A percentile compares a stretch with the other conserved stretches of the same genome.
phyloP scores from a whole-genome alignment of 2,888 invertebrate species.

The Meteorus cinctellus region DNA sequence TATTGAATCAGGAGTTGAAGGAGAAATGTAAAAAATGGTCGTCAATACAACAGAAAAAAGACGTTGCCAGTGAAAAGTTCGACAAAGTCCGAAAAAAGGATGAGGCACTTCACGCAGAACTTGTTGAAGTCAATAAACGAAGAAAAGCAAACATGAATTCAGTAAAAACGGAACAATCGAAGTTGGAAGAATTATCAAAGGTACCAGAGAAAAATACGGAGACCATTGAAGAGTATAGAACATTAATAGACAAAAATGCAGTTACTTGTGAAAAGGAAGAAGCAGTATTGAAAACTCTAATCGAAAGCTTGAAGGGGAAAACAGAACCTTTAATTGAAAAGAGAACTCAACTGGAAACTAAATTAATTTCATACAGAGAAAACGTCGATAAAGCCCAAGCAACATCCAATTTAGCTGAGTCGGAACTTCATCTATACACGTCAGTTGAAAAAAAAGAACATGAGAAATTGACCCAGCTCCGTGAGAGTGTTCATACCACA shows the following conservation, averaged over 20 bases:
- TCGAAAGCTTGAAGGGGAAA: constrained; percentile 75
- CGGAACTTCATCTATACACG: constrained; percentile 85
- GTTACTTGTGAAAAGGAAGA: constrained; percentile 76
- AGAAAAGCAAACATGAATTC: constrained; percentile 83
- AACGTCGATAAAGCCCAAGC: constrained; percentile 83
- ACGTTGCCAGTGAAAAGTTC: constrained; percentile 74
- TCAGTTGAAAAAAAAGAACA: constrained; percentile 78
- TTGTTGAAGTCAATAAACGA: constrained; percentile 81
- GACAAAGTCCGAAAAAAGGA: constrained; percentile 74
- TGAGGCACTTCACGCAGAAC: constrained; percentile 78
- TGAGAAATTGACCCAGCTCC: constrained; percentile 79
- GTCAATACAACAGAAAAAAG: constrained; percentile 79
- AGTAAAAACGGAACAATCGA: constrained; percentile 78
- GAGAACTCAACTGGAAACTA: constrained; percentile 81
- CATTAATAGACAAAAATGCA: constrained; percentile 75
- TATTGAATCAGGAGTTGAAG: constrained; percentile 75
- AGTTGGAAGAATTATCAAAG: constrained; percentile 79
- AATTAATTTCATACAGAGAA: constrained; percentile 81
- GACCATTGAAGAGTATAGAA: constrained; percentile 81
- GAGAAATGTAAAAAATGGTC: constrained; percentile 73
- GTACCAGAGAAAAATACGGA: constrained; percentile 84
- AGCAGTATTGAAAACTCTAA: constrained; percentile 72
- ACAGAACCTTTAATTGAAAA: constrained; percentile 81
- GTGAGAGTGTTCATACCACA: constrained; percentile 75
- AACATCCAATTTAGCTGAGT: constrained; percentile 79